Evolutionary conservation across 1,140 invertebrate species (phyloP).

Genomic region (Campodea augens): DNA sequence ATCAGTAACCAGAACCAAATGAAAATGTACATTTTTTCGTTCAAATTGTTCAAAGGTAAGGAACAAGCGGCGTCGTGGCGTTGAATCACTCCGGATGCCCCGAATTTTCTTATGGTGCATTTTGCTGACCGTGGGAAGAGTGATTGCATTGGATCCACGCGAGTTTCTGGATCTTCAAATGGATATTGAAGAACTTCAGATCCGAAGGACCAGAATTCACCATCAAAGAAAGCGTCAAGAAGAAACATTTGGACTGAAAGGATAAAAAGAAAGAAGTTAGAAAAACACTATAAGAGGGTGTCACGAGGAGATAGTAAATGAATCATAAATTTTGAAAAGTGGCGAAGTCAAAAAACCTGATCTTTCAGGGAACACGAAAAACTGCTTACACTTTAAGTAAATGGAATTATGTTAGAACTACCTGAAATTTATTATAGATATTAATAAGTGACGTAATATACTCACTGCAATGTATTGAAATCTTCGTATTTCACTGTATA

Average conservation of each 20-base stretch:
- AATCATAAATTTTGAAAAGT: too few relatives aligned
- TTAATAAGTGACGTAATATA: too few relatives aligned
- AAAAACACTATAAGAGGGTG: too few relatives aligned
- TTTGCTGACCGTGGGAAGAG: constrained; percentile 64
- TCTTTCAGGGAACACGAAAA: too few relatives aligned
- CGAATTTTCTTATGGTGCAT: constrained; percentile 38
- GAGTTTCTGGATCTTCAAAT: constrained; percentile 18
- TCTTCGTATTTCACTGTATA: too few relatives aligned
- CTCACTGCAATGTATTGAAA: too few relatives aligned
- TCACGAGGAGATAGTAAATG: too few relatives aligned
- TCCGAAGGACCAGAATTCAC: constrained; percentile 49
- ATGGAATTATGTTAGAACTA: too few relatives aligned
- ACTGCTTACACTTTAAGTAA: too few relatives aligned
- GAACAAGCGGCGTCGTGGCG: constrained; percentile 33
- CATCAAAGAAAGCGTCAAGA: constrained; percentile 50
- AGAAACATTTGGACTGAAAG: constrained; percentile 37
- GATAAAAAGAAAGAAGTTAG: too few relatives aligned
- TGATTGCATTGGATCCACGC: constrained; percentile 24
- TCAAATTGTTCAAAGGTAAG: constrained; percentile 34
- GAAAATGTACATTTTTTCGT: constrained; percentile 33
- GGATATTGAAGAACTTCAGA: constrained; percentile 28
- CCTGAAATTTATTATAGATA: too few relatives aligned
- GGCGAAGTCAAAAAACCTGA: too few relatives aligned
- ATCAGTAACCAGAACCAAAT: constrained; percentile 37
- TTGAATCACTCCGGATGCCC: constrained; percentile 19